A percentile compares a stretch with the other conserved stretches of the same genome.
Conservation (phyloP, 2,888 invertebrate species). For the Parnassius orleans region DNA sequence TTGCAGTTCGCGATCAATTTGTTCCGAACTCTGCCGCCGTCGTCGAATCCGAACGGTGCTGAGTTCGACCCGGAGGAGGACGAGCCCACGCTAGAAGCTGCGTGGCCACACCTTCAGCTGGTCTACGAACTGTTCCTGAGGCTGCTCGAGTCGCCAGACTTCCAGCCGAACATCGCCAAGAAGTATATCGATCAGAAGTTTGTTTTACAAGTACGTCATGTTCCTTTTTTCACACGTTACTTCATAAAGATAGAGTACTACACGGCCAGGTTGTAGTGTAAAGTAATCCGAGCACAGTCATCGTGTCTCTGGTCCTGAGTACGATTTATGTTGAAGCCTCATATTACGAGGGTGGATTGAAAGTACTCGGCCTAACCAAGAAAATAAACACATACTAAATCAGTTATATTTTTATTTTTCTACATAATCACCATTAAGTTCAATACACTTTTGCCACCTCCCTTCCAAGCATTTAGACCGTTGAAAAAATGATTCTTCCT, state of each 20-base stretch:
- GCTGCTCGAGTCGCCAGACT: slow-evolving; percentile 95
- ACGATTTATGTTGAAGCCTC: too few relatives aligned
- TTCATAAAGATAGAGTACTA: too few relatives aligned
- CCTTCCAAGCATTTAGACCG: too few relatives aligned
- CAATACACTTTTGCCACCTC: too few relatives aligned
- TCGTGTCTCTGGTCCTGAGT: too few relatives aligned
- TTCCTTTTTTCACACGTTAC: background rate
- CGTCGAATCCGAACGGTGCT: slow-evolving; percentile 91
- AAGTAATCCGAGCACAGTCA: background rate
- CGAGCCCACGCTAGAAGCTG: slow-evolving; percentile 96
- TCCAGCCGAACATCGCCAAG: slow-evolving; percentile 95
- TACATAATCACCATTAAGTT: too few relatives aligned
- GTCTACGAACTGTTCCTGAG: slow-evolving; percentile 88
- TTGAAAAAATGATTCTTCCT: too few relatives aligned
- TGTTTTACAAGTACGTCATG: slow-evolving; percentile 85
- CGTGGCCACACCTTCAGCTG: slow-evolving; percentile 96
- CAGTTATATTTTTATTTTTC: too few relatives aligned
- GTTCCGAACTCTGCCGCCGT: slow-evolving; percentile 93
- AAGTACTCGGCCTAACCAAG: too few relatives aligned
- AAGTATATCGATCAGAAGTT: slow-evolving; percentile 97
- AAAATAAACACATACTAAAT: too few relatives aligned
- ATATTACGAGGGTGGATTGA: too few relatives aligned
- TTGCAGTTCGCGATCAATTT: slow-evolving; percentile 90
- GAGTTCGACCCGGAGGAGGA: slow-evolving; percentile 97
- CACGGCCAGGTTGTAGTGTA: background rate